These are phyloP conservation scores for Exocentrus adspersus DNA, from an alignment of 2,888 invertebrate genomes.

Conservation along the genomic window DNA sequence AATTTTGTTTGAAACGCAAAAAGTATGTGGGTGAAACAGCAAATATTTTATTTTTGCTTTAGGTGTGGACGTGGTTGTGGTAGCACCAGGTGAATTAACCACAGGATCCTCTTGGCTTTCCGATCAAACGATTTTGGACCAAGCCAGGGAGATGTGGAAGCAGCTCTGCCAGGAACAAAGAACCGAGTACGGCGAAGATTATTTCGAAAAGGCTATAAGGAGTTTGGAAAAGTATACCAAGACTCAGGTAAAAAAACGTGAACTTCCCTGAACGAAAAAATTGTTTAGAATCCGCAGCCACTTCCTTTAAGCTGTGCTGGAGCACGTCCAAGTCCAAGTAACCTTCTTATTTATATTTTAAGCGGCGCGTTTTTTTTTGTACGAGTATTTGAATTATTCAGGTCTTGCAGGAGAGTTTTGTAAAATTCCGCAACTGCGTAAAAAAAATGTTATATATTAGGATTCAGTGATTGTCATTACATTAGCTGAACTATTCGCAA, in stretches of 20 bases:
- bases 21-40: no score
- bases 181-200: slow-evolving; percentile 82
- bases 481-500: no score
- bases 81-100: slow-evolving; percentile 86
- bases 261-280: no score
- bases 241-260: slow-evolving; percentile 73
- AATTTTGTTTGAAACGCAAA: not conserved
- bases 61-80: slow-evolving; percentile 82
- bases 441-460: no score
- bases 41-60: not conserved
- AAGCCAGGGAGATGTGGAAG: slow-evolving; percentile 86
- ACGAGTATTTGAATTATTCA: not conserved
- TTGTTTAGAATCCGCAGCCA: no score
- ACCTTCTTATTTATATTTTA: not conserved
- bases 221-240: slow-evolving; percentile 83
- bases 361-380: not conserved
- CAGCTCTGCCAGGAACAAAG: slow-evolving; percentile 80
- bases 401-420: not conserved
- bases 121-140: slow-evolving; percentile 65
- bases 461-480: no score
- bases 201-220: slow-evolving; percentile 83
- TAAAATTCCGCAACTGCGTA: no score
- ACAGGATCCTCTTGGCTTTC: slow-evolving; percentile 83
- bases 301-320: slow-evolving; percentile 7
- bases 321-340: not conserved